A percentile compares a stretch with the other conserved stretches of the same genome.
phyloP scores from a whole-genome alignment of 2,113 vertebrate genomes.

The Bubalus kerabau region DNA sequence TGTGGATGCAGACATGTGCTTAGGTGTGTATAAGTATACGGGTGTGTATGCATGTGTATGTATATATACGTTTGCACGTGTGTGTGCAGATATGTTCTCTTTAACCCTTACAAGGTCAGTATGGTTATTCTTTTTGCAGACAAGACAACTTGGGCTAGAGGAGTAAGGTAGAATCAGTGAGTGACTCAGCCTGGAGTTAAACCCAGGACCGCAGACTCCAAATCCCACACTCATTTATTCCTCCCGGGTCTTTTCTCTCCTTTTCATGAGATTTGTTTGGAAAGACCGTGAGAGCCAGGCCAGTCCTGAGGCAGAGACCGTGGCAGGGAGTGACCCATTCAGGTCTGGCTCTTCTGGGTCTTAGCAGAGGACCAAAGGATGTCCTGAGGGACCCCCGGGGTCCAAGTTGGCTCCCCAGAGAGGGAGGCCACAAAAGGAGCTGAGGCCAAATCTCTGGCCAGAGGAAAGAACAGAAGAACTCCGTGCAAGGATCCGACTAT shows the following conservation, averaged over 20 bases:
- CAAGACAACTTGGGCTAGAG: neutral
- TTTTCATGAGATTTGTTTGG: neutral
- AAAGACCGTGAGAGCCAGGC: neutral
- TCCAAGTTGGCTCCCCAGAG: neutral
- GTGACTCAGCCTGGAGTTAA: neutral
- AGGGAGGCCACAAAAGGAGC: neutral
- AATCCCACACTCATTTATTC: neutral
- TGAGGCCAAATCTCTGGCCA: neutral
- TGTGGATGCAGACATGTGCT: fast-evolving
- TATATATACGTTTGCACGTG: neutral
- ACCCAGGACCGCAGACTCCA: neutral
- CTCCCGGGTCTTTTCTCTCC: neutral
- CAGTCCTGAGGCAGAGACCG: neutral
- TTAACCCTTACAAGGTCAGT: neutral
- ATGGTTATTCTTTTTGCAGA: neutral
- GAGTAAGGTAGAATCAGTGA: neutral
- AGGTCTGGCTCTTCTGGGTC: neutral
- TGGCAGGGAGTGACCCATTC: neutral
- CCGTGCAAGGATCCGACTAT: fast-evolving
- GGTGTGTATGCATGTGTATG: fast-evolving
- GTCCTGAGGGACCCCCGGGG: fast-evolving
- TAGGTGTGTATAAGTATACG: too few relatives aligned
- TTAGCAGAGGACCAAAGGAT: neutral
- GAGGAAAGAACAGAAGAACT: fast-evolving
- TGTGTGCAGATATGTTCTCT: neutral